These are phyloP conservation scores for Globodera ellingtonae DNA, from an alignment of 1,140 invertebrate species.

Conservation along the genomic window DNA sequence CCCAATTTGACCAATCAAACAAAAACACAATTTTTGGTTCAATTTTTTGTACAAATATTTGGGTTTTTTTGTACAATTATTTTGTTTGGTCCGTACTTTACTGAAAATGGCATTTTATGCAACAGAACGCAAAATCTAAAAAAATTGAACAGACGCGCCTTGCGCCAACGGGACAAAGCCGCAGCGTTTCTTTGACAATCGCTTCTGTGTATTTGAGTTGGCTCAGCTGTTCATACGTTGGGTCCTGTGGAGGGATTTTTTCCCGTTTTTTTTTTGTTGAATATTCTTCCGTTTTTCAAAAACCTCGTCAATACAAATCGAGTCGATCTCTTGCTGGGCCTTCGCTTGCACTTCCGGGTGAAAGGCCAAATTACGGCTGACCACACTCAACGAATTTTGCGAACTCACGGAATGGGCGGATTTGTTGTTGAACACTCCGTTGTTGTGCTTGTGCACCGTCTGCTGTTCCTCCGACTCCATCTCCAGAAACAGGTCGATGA, in stretches of 20 bases:
- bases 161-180: constrained; percentile 24
- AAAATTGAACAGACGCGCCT: no score
- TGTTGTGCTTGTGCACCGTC: not conserved
- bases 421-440: no score
- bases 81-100: no score
- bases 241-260: constrained; percentile 18
- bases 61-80: no score
- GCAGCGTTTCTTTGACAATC: constrained; percentile 57
- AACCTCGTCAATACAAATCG: constrained; percentile 62
- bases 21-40: no score
- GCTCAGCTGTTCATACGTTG: constrained; percentile 53
- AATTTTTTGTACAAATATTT: no score
- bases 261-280: constrained; percentile 46
- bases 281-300: constrained; percentile 67
- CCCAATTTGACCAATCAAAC: no score
- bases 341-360: constrained; percentile 72
- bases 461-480: no score
- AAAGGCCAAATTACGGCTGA: constrained; percentile 73
- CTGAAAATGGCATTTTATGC: no score
- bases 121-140: no score
- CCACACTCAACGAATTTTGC: constrained; percentile 74
- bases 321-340: constrained; percentile 66
- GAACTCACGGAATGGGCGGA: not conserved
- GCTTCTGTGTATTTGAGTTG: constrained; percentile 56
- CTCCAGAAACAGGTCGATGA: no score